Evolutionary conservation across 2,888 invertebrate genomes (phyloP), one percentile per base, ranked within the genome.

Genomic region (Eupithecia inturbata): DNA sequence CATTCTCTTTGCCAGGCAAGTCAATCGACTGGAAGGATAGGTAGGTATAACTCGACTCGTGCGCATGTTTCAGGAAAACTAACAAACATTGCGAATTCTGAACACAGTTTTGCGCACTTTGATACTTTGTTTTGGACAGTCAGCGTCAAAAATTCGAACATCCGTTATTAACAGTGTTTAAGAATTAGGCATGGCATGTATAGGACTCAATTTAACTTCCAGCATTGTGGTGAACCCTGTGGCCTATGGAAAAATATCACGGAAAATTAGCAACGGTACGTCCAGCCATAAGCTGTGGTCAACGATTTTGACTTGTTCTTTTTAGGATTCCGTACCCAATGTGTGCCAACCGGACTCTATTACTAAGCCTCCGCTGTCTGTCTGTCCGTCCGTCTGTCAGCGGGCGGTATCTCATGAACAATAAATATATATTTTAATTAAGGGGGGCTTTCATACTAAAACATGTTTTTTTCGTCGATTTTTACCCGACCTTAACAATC

Each of bases 11-110:
- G 85, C 6, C 31, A 28, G 6, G 0, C 31, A 64, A 39, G 66
- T 39, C 66, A 49, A 67, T 69, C 71, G 77, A 82, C 86, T 90
- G 91, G 92, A 92, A 92, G 87, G 82, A 77, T 85, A 84, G 80
- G 57, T 57, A 57, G 26, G 57, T 57, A 57, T 12, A 26, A 26
- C 26, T 83, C 82, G 76, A 81, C 80, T 80, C 74, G 78, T 76
- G 81, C 83, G 83, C 84, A 82, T 82, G 87, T 87, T 89, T 89
- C 89, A 89, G 90, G 89, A 90, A 91, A 90, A 91, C 80, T 75
- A 68, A 68, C 72, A 68, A 68, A 76, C 60, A 76, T 74, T 74
- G 57, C 67, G 28, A 36, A 71, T 73, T 67, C 67, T 71, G 73
- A 71, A 68, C 69, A 67, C 71, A 57, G 22, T 66, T 64, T 69